These are phyloP conservation scores for Zaprionus ornatus DNA, from an alignment of 1,140 invertebrate species.

Conservation along the genomic window DNA sequence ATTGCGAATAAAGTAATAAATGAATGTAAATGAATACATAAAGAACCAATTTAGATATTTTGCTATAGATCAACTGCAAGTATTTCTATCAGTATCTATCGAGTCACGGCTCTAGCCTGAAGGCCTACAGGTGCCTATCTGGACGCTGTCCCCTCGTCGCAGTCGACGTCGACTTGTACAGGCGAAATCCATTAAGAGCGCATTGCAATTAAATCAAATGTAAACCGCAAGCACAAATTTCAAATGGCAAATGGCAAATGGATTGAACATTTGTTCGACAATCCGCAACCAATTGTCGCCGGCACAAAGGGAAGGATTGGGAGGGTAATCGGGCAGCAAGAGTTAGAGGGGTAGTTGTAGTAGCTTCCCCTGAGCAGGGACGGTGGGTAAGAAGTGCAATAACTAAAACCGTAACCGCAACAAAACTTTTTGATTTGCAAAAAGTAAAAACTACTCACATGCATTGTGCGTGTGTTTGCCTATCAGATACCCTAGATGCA, in stretches of 20 bases:
- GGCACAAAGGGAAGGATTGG: too few species aligned
- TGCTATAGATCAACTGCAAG: too few species aligned
- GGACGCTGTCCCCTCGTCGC: not conserved
- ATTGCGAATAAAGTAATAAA: too few species aligned
- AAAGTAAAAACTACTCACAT: not conserved
- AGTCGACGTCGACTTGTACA: constrained; percentile 14
- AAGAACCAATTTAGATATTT: too few species aligned
- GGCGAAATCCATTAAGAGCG: constrained; percentile 42
- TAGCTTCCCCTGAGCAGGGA: too few species aligned
- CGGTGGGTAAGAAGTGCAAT: constrained; percentile 48
- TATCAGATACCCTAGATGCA: not conserved
- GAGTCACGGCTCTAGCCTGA: too few species aligned
- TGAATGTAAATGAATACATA: too few species aligned
- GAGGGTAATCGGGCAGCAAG: not conserved
- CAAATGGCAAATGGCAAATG: constrained; percentile 48
- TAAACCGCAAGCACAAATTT: constrained; percentile 64
- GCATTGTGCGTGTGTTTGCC: not conserved
- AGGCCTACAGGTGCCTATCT: not conserved
- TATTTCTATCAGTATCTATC: too few species aligned
- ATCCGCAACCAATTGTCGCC: constrained; percentile 35
- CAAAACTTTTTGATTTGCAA: constrained; percentile 45
- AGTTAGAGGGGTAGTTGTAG: not conserved
- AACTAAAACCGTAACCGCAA: constrained; percentile 59
- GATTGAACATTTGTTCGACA: constrained; percentile 37
- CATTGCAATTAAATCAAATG: constrained; percentile 64